phyloP scores from a whole-genome alignment of 2,888 invertebrate genomes.

The Fragum whitleyi region DNA sequence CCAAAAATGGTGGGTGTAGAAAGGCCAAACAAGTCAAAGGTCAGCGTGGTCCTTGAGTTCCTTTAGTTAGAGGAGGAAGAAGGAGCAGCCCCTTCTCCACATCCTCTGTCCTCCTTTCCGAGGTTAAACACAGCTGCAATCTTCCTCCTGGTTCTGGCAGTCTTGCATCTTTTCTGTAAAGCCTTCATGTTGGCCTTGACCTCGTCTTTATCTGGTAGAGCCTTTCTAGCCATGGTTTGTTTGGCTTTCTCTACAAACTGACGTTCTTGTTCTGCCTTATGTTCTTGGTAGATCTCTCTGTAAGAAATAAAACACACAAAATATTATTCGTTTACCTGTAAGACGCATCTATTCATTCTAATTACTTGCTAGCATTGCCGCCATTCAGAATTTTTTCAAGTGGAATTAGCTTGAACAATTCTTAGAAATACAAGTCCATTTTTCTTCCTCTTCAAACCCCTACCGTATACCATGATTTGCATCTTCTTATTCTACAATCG shows the following conservation, averaged over 20 bases:
- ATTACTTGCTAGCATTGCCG: no score
- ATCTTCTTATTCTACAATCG: no score
- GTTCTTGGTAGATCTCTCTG: not conserved
- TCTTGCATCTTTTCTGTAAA: not conserved
- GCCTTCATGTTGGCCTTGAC: not conserved
- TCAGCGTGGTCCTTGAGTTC: not conserved
- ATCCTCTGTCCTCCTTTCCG: not conserved
- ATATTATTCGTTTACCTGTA: no score
- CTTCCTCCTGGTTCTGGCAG: not conserved
- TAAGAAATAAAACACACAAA: not conserved
- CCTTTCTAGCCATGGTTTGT: not conserved
- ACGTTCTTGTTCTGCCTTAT: not conserved
- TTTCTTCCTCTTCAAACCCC: no score
- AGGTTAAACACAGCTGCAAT: not conserved
- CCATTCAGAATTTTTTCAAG: no score
- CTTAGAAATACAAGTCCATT: no score
- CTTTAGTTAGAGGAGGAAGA: not conserved
- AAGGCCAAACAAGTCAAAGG: not conserved
- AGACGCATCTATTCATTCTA: no score
- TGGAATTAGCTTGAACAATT: no score
- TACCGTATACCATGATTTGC: no score
- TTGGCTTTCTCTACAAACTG: not conserved
- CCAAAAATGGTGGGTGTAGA: not conserved
- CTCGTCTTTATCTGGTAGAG: not conserved
- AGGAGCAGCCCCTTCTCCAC: not conserved